phyloP scores from a whole-genome alignment of 2,888 invertebrate genomes.

The Hydraecia micacea region DNA sequence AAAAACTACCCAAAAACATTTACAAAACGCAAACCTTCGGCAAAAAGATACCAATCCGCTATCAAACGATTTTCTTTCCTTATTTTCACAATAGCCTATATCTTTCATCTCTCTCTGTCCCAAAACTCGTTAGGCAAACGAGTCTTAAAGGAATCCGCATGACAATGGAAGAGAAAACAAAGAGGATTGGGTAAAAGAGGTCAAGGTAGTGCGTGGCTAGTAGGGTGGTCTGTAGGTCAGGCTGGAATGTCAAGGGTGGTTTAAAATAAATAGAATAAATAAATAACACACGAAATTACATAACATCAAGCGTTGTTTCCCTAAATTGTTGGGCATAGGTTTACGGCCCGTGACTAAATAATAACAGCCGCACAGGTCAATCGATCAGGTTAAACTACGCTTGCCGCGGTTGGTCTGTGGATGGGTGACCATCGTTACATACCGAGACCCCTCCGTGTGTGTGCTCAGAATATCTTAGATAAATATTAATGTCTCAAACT shows the following conservation, averaged over 20 bases:
- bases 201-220: slow-evolving; percentile 49
- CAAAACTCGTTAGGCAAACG: slow-evolving; percentile 57
- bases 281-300: background rate
- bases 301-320: no score
- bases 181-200: slow-evolving; percentile 37
- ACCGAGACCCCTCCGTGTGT: no score
- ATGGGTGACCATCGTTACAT: no score
- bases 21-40: slow-evolving; percentile 41
- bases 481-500: no score
- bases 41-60: slow-evolving; percentile 56
- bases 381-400: no score
- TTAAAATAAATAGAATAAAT: background rate
- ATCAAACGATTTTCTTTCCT: slow-evolving; percentile 40
- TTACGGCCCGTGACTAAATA: no score
- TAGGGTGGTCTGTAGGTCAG: slow-evolving; percentile 31
- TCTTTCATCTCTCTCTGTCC: slow-evolving; percentile 56
- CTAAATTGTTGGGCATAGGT: background rate
- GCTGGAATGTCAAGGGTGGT: slow-evolving; percentile 29
- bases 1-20: slow-evolving; percentile 39
- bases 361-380: no score
- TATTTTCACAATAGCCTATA: slow-evolving; percentile 55
- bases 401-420: no score
- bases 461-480: no score
- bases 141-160: slow-evolving; percentile 59
- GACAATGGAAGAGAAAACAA: slow-evolving; percentile 55